Evolutionary conservation across 2,888 invertebrate species (phyloP).

Genomic region (Gandaritis pyraliata): DNA sequence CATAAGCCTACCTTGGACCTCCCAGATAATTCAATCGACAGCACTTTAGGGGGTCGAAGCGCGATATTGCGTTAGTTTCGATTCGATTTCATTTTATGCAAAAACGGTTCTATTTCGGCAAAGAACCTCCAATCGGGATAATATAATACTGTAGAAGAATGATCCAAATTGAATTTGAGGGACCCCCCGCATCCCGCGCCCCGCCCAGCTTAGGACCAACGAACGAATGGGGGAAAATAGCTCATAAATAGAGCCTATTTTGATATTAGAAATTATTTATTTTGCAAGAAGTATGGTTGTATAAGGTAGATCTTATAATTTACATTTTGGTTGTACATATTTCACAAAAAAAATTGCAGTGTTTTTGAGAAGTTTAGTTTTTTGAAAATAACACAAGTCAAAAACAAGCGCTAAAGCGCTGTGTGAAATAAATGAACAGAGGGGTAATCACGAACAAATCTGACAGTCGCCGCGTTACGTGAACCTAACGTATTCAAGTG

Average conservation of each 20-base stretch:
- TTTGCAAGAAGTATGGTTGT: too few relatives aligned
- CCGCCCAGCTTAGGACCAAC: slow-evolving; percentile 8
- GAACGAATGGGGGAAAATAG: background rate
- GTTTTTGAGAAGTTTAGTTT: too few relatives aligned
- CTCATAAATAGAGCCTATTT: background rate
- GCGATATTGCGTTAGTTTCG: slow-evolving; percentile 75
- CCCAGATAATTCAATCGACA: slow-evolving; percentile 31
- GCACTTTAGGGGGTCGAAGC: slow-evolving; percentile 22
- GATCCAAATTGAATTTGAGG: slow-evolving; percentile 80
- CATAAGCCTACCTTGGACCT: slow-evolving; percentile 24
- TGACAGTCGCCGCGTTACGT: too few relatives aligned
- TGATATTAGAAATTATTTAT: too few relatives aligned
- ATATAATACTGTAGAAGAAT: slow-evolving; percentile 78
- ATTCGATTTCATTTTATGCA: slow-evolving; percentile 82
- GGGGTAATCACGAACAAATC: too few relatives aligned
- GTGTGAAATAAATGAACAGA: too few relatives aligned
- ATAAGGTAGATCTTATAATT: too few relatives aligned
- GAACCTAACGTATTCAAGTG: too few relatives aligned
- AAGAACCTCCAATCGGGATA: slow-evolving; percentile 73
- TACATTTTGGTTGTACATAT: too few relatives aligned
- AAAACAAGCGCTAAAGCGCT: too few relatives aligned
- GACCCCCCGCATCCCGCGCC: slow-evolving; percentile 45
- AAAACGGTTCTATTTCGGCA: slow-evolving; percentile 77
- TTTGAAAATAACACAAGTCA: too few relatives aligned
- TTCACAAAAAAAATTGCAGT: too few relatives aligned